These are phyloP conservation scores for Hypomecis atomaria DNA, from an alignment of 2,888 invertebrate species.

Conservation along the genomic window DNA sequence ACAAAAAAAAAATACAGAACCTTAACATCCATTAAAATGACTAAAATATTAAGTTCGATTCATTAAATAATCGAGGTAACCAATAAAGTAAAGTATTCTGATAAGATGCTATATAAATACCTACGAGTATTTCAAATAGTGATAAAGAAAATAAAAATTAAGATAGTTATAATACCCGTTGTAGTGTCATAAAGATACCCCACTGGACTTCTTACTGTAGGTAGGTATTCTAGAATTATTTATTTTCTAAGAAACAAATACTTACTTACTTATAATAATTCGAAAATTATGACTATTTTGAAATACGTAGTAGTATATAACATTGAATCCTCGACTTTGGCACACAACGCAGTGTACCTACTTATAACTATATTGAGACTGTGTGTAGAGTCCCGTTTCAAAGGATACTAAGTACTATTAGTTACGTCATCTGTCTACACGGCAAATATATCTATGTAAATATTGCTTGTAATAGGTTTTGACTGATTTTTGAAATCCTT, in stretches of 20 bases:
- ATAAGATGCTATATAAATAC: too few species aligned
- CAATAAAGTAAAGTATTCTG: too few species aligned
- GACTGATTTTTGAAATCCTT: constrained; percentile 84
- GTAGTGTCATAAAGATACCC: constrained; percentile 1
- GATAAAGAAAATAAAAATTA: not conserved
- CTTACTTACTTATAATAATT: too few species aligned
- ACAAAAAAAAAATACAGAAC: too few species aligned
- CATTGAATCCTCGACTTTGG: not conserved
- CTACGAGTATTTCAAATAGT: not conserved
- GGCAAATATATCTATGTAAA: constrained; percentile 33
- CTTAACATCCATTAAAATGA: too few species aligned
- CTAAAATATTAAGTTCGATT: too few species aligned
- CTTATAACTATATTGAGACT: not conserved
- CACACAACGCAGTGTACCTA: not conserved
- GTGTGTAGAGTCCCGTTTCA: constrained; percentile 7
- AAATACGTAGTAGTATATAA: not conserved
- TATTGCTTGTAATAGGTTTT: constrained; percentile 56
- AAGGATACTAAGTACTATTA: not conserved
- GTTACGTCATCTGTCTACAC: constrained; percentile 30
- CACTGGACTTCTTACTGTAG: not conserved
- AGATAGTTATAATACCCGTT: not conserved
- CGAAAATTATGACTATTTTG: too few species aligned
- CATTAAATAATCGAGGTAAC: too few species aligned
- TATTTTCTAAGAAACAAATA: too few species aligned
- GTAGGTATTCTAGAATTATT: not conserved